Base-by-base conservation (phyloP, 1,140 invertebrate species). In the Mycetomoellerius zeteki region DNA sequence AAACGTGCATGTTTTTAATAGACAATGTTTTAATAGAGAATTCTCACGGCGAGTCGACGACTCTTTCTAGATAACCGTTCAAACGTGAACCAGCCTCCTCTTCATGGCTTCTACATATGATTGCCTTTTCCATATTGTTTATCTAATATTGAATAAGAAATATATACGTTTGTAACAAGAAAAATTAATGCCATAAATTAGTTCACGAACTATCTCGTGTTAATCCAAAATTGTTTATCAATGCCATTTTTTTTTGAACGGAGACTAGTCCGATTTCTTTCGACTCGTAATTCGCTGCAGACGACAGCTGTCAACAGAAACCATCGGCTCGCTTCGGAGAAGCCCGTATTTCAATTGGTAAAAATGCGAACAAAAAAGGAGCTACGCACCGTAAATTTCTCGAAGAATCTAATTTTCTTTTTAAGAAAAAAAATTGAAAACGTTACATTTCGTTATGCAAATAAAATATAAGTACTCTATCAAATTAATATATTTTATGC, bases 241-340 rank as follows among this genome's bases (percentile, higher is more conserved):
- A 14, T 71, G 27, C 60, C 5, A 56, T 50, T 60, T 86, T 4
- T 85, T 65, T 65, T 85, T 64, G 19, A 88, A 77, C 88, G 77
- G 89, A 92, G 87, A 89, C 89, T 89, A 89, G 80, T 86, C 88
- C 84, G 86, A 92, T 89, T 92, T 65, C 62, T 86, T 82, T 91
- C 89, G 91, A 92, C 90, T 92, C 86, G 87, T 84, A 90, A 93
- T 91, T 93, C 91, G 93, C 94, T 94, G 94, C 94, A 95, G 94
- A 93, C 94, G 94, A 94, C 91, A 93, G 94, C 94, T 94, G 93
- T 94, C 91, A 92, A 90, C 65, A 90, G 88, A 80, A 92, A 90
- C 89, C 84, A 92, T 92, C 92, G 86, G 91, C 90, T 92, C 91
- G 91, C 91, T 91, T 91, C 87, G 87, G 78, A 92, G 86, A 91